phyloP scores from a whole-genome alignment of 2,797 vertebrate genomes.

The Epinephelus awoara region DNA sequence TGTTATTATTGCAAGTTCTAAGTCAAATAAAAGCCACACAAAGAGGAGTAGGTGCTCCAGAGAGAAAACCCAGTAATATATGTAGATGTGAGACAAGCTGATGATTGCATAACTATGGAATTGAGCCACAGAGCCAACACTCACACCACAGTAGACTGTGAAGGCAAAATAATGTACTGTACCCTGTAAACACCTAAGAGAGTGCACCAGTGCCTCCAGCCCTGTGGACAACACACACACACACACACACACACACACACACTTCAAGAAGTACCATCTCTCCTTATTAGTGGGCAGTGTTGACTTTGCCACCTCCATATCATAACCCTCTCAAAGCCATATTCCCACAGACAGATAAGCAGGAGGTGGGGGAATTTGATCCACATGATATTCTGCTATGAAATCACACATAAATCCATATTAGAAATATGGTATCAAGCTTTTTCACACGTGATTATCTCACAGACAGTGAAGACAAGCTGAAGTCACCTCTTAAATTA shows the following conservation, averaged over 20 bases:
- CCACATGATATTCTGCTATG: background rate
- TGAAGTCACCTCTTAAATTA: slow-evolving; percentile 9
- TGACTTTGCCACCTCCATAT: slow-evolving; percentile 67
- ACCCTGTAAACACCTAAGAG: slow-evolving; percentile 65
- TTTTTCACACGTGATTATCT: slow-evolving; percentile 18
- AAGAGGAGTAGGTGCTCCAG: slow-evolving; percentile 1
- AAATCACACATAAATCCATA: background rate
- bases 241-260: slow-evolving; percentile 34
- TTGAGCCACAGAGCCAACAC: slow-evolving; percentile 56
- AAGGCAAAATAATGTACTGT: slow-evolving; percentile 63
- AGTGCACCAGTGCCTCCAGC: slow-evolving; percentile 45
- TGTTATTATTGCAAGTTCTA: background rate
- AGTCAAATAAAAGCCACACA: slow-evolving; percentile 13
- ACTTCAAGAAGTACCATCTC: slow-evolving; percentile 36
- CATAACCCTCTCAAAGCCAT: slow-evolving; percentile 39
- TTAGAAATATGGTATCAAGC: background rate
- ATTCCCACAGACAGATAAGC: slow-evolving; percentile 15
- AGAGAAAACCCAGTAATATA: slow-evolving; percentile 14
- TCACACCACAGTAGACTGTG: slow-evolving; percentile 51
- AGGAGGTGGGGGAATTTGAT: background rate
- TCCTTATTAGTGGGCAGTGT: slow-evolving; percentile 64
- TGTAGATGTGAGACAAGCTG: slow-evolving; percentile 33
- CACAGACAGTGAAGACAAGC: background rate
- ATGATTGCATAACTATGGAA: slow-evolving; percentile 69
- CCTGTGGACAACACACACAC: slow-evolving; percentile 30